These are phyloP conservation scores for Antechinus stuartii DNA, from an alignment of 2,113 vertebrate genomes.

Conservation along the genomic window DNA sequence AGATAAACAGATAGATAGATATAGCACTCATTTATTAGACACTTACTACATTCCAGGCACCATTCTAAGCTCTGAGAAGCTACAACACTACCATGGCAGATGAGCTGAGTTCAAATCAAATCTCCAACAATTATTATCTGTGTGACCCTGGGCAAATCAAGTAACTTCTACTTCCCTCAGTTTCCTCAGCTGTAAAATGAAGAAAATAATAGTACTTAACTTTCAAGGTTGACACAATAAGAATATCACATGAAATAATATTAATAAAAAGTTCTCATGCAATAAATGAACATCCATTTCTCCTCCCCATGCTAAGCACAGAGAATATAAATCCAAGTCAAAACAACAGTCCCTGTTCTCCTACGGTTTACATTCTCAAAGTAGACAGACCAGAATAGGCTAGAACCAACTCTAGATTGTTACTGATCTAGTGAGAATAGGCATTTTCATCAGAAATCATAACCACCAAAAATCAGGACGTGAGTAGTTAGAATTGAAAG, in stretches of 20 bases:
- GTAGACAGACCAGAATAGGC: background rate
- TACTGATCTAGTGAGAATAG: background rate
- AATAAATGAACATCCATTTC: background rate
- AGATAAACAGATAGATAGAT: too few species aligned
- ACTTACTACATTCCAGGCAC: too few species aligned
- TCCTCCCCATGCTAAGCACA: background rate
- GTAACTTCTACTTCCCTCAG: background rate
- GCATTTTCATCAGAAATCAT: background rate
- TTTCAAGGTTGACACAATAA: background rate
- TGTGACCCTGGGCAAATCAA: background rate
- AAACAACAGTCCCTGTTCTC: background rate
- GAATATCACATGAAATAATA: background rate
- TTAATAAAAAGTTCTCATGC: background rate
- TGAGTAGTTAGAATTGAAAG: background rate
- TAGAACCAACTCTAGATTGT: background rate
- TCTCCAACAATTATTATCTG: background rate
- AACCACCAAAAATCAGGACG: background rate
- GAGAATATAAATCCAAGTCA: background rate
- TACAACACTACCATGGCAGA: too few species aligned
- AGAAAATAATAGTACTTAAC: background rate
- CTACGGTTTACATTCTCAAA: background rate
- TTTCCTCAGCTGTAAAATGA: background rate
- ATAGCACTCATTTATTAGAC: too few species aligned
- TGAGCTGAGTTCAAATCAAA: background rate
- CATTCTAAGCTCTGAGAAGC: too few species aligned